phyloP scores from a whole-genome alignment of 1,140 invertebrate species.

The Olivierus martensii region DNA sequence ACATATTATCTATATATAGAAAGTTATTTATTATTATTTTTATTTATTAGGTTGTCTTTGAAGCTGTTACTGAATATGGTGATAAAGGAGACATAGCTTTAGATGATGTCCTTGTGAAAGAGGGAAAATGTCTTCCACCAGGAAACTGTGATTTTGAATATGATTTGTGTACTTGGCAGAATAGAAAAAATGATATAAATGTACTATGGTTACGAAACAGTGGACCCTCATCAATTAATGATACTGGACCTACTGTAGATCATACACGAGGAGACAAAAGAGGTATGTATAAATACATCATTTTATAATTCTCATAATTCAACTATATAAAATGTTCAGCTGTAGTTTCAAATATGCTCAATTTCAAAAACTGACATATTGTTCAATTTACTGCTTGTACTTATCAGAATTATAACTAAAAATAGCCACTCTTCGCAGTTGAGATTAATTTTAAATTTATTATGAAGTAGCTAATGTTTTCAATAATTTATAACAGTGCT shows the following conservation, averaged over 20 bases:
- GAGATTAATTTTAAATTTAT: no score
- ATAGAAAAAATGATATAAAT: constrained; percentile 2
- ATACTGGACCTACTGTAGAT: constrained; percentile 19
- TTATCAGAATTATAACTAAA: no score
- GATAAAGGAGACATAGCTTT: constrained; percentile 13
- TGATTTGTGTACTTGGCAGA: constrained; percentile 15
- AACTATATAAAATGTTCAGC: no score
- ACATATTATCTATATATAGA: no score
- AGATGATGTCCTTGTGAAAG: constrained; percentile 16
- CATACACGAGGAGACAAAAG: constrained; percentile 18
- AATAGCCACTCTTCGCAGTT: no score
- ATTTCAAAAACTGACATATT: no score
- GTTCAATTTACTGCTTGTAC: no score
- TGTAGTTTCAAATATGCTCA: no score
- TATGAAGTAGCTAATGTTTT: no score
- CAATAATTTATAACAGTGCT: no score
- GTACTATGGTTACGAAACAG: constrained; percentile 9
- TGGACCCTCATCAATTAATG: constrained; percentile 6
- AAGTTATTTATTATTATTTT: no score
- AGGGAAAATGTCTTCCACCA: constrained; percentile 7
- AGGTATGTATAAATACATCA: constrained; percentile 9
- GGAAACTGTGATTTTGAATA: constrained; percentile 17
- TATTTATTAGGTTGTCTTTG: constrained; percentile 13
- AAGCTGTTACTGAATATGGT: constrained; percentile 4
- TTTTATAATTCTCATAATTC: no score